Evolutionary conservation across 92 coral and sea anemone genomes (phyloP), one percentile per base, ranked within the genome.

Genomic region (Porites lobata): DNA sequence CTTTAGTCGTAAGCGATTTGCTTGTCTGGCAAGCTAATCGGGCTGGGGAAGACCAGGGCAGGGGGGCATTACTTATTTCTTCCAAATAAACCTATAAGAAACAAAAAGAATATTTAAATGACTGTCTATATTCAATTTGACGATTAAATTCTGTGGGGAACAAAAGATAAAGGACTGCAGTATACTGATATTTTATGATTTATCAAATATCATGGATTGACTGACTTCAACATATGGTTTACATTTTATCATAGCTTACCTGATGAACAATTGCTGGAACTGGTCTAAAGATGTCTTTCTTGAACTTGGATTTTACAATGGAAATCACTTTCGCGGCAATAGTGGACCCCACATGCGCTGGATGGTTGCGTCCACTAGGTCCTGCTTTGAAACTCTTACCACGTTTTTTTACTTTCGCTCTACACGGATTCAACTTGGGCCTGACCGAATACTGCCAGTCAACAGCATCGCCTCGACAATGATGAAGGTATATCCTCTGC

Each of bases 401-500:
- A 14, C 69, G 8, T 20, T 52, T 50, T n/a, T 14, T 6, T 3
- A 77, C 68, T 77, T 19, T 77, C 8, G 81, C 81, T 15, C 19
- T 67, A 10, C 67, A 54, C 12, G 71, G 83, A 71, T 61, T 79
- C 11, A 38, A 32, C 24, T 64, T 79, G 8, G 84, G 84, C 9
- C 86, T 17, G 4, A 81, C 75, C 3, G 12, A 38, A 66, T 77
- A 67, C 26, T 81, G 76, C 65, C 86, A 81, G 86, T 81, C 77
- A 12, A 77, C 69, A 11, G 29, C 64, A 1, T 15, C 6, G 1
- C 52, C 76, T 43, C 29, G 59, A 24, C 26, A 8, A 13, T 26
- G 61, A 20, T 81, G 61, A 57, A 81, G 61, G 64, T 64, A 50
- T 66, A 81, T 32, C 86, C 86, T 17, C n/a, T n/a, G 76, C 59